These are phyloP conservation scores for Tachina grossa DNA, from an alignment of 2,888 invertebrate genomes.

Conservation along the genomic window DNA sequence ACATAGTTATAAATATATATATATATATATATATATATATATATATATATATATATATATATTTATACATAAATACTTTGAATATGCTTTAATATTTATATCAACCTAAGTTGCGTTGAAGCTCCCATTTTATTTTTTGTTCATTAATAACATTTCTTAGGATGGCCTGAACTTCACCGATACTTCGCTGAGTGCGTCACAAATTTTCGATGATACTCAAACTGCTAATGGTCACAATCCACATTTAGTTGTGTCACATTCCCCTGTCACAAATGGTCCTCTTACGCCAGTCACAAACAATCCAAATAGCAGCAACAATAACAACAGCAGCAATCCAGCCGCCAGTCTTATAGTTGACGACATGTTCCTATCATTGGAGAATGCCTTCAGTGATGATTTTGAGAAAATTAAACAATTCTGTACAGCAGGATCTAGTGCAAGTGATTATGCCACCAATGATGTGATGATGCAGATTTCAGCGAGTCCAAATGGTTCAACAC, in stretches of 20 bases:
- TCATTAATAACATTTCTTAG: slow-evolving; percentile 64
- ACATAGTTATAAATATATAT: background rate
- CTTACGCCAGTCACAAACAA: slow-evolving; percentile 70
- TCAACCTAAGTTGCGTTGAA: background rate
- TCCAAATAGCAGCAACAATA: slow-evolving; percentile 69
- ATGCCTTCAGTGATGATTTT: slow-evolving; percentile 88
- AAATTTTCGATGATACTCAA: slow-evolving; percentile 82
- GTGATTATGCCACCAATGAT: slow-evolving; percentile 76
- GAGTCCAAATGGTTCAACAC: slow-evolving; percentile 77
- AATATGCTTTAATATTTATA: background rate
- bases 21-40: background rate
- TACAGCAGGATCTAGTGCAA: slow-evolving; percentile 80
- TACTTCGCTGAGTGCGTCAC: slow-evolving; percentile 80
- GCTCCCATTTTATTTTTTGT: background rate
- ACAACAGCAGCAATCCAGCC: slow-evolving; percentile 67
- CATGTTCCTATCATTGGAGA: slow-evolving; percentile 83
- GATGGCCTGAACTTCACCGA: slow-evolving; percentile 82
- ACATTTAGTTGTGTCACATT: slow-evolving; percentile 69
- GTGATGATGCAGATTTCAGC: slow-evolving; percentile 82
- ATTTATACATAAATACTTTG: background rate
- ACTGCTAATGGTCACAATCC: slow-evolving; percentile 71
- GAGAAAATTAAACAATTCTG: slow-evolving; percentile 92
- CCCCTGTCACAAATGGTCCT: slow-evolving; percentile 70
- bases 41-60: background rate
- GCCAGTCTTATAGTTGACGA: slow-evolving; percentile 82